These are phyloP conservation scores for Saccostrea cuccullata DNA, from an alignment of 1,140 invertebrate genomes.

Conservation along the genomic window DNA sequence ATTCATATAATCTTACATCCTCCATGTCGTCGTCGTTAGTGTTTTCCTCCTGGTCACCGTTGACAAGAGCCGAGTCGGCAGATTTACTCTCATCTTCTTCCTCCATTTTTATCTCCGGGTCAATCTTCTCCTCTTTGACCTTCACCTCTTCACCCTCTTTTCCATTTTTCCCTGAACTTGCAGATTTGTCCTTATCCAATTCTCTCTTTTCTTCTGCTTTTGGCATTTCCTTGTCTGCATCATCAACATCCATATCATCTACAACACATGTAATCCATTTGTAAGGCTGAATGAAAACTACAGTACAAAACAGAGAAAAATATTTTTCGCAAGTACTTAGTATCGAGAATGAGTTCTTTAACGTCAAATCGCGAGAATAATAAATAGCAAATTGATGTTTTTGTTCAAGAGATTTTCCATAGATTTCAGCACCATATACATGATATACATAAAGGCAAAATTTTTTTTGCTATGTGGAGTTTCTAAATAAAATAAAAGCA, in stretches of 20 bases:
- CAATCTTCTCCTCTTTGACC: constrained; percentile 5
- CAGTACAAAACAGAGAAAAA: too few relatives aligned
- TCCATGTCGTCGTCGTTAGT: constrained; percentile 60
- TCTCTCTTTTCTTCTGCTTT: constrained; percentile 34
- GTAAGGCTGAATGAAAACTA: too few relatives aligned
- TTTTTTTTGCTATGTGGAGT: too few relatives aligned
- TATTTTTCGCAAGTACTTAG: too few relatives aligned
- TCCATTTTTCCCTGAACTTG: not conserved
- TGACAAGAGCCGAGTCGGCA: constrained; percentile 44
- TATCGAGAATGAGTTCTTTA: too few relatives aligned
- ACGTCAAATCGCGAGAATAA: too few relatives aligned
- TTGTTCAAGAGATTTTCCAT: too few relatives aligned
- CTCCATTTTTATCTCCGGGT: not conserved
- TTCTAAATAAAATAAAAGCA: too few relatives aligned
- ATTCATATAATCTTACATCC: constrained; percentile 56
- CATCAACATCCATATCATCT: constrained; percentile 66
- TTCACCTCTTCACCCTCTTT: not conserved
- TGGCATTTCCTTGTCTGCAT: constrained; percentile 58
- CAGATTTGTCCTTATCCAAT: not conserved
- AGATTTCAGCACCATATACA: too few relatives aligned
- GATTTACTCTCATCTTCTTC: not conserved
- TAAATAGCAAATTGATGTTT: too few relatives aligned
- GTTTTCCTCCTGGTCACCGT: constrained; percentile 51
- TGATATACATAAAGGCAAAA: too few relatives aligned
- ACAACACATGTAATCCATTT: not conserved